Percentiles rank a stretch among this genome's conserved stretches.
Evolutionary conservation across 2,888 invertebrate species (phyloP).

Genomic region (Trichogramma dendrolimi): DNA sequence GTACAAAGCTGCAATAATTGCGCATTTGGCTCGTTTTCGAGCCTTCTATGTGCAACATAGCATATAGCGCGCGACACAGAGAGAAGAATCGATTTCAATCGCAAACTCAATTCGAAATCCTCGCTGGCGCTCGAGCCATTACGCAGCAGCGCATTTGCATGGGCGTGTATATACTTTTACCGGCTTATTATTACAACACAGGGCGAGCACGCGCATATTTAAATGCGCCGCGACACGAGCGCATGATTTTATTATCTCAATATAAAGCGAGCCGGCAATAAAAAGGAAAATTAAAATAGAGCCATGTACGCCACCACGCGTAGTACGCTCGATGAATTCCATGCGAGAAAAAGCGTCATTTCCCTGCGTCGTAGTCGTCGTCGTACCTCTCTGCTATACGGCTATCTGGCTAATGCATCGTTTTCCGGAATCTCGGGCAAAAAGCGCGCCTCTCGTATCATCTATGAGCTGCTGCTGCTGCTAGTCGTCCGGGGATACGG

Average conservation of each 20-base stretch:
- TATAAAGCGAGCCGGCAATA: background rate
- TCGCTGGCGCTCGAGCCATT: too few relatives aligned
- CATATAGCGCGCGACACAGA: too few relatives aligned
- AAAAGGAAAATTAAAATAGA: background rate
- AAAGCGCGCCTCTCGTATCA: background rate
- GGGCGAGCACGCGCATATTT: too few relatives aligned
- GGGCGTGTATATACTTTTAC: too few relatives aligned
- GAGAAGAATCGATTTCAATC: too few relatives aligned
- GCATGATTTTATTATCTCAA: conserved; percentile 8
- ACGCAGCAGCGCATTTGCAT: too few relatives aligned
- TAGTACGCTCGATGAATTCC: conserved; percentile 1
- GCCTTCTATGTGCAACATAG: too few relatives aligned
- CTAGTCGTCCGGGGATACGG: too few relatives aligned
- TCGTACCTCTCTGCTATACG: background rate
- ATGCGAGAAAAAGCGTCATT: conserved; percentile 6
- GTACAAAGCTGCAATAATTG: too few relatives aligned
- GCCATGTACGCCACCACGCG: background rate
- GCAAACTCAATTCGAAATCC: too few relatives aligned
- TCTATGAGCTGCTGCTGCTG: background rate
- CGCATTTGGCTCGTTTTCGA: too few relatives aligned
- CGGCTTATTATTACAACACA: too few relatives aligned
- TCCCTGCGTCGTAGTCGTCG: background rate
- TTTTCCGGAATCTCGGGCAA: background rate
- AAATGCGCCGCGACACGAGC: background rate
- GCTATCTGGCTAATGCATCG: background rate